These are phyloP conservation scores for Campylomormyrus tamandua DNA, from an alignment of 2,113 vertebrate species.

Conservation along the genomic window DNA sequence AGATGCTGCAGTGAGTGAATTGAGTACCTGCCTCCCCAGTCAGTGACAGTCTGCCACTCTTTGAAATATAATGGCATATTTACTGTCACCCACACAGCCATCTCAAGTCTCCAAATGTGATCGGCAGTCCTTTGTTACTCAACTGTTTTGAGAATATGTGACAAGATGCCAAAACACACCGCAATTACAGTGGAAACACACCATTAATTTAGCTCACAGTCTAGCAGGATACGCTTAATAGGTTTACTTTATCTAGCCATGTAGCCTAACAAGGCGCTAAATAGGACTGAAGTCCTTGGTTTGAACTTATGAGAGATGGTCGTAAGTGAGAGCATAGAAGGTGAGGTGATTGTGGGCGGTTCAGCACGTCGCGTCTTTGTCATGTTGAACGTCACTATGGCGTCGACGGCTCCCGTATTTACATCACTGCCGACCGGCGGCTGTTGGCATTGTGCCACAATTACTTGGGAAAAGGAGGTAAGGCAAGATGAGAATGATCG, in stretches of 20 bases:
- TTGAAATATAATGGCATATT: conserved; percentile 16
- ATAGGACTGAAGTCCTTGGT: background rate
- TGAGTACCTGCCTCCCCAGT: background rate
- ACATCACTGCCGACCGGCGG: background rate
- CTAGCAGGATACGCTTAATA: background rate
- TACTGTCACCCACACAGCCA: conserved; percentile 8
- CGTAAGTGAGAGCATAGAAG: background rate
- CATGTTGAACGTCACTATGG: background rate
- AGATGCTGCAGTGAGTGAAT: background rate
- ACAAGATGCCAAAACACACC: background rate
- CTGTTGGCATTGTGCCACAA: background rate
- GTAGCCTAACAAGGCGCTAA: background rate
- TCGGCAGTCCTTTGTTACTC: background rate
- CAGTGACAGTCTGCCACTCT: conserved; percentile 18
- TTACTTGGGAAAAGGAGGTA: background rate
- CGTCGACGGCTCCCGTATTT: background rate
- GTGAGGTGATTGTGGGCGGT: background rate
- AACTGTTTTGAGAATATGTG: background rate
- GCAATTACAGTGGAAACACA: background rate
- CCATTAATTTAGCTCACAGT: background rate
- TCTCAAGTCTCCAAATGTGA: background rate
- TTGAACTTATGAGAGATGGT: background rate
- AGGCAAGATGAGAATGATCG: background rate
- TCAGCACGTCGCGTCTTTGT: background rate
- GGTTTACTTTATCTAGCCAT: background rate